Base-by-base conservation (phyloP, 2,797 vertebrate genomes). In the Falco cherrug region DNA sequence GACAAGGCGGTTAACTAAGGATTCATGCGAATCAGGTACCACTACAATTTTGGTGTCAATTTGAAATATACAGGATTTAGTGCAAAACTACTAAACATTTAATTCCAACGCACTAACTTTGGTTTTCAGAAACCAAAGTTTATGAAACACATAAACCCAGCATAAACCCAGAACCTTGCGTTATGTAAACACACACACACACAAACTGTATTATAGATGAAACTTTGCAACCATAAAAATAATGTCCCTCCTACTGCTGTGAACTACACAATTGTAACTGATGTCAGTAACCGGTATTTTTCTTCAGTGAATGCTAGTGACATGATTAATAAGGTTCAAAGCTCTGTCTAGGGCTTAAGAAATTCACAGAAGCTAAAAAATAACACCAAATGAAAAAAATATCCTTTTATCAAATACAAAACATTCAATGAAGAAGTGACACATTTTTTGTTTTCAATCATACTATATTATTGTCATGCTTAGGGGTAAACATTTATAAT, bases 301-400 rank as follows among this genome's bases (percentile, higher is more conserved):
- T 84, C 54, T 84, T 89, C 64, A 59, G 47, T 70, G 81, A 83
- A 84, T 45, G 41, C 45, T 93, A 39, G 45, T 45, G 47, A 95
- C 68, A 53, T 8, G 60, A 95, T 85, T 87, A 83, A 65, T 83
- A 88, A 87, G 16, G 57, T 89, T 93, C 79, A 73, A 94, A 91
- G 41, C 60, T 82, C 80, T 50, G 24, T 50, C 77, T 79, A 57
- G 51, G 9, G 35, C 59, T 92, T 92, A 91, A 76, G 77, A 87
- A 93, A 94, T 29, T 71, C 86, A 70, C 16, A 83, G 74, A 89
- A 87, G 20, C 15, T 50, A 71, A 78, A 76, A 96, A 89, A 67
- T 50, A 95, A 95, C 56, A 96, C 18, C 21, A 82, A 41, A 37
- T 51, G 31, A 9, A 87, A 93, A 70, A 89, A 59, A 51, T 1